These are phyloP conservation scores for Odontophorus gujanensis DNA, from an alignment of 2,113 vertebrate species.

Conservation along the genomic window DNA sequence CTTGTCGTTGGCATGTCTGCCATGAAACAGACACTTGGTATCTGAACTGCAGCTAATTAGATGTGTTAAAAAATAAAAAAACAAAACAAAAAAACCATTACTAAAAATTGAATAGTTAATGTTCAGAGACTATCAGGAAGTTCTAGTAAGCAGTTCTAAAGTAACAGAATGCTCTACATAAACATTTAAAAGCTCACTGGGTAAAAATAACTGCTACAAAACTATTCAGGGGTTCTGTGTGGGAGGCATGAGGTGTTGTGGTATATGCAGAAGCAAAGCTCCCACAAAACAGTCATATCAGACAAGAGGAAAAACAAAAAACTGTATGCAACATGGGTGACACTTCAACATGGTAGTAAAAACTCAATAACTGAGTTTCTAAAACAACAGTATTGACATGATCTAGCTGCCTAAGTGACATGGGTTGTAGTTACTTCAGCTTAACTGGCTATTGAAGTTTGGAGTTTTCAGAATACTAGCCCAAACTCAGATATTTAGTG, in stretches of 20 bases:
- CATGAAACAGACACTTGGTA: neutral
- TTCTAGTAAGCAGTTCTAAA: neutral
- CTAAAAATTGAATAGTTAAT: neutral
- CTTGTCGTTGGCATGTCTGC: neutral
- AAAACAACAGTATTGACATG: rapidly evolving
- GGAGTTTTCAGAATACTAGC: neutral
- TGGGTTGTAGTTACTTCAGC: neutral
- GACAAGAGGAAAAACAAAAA: neutral
- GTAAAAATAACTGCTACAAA: neutral
- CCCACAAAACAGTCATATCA: neutral
- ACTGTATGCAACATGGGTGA: neutral
- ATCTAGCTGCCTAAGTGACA: neutral
- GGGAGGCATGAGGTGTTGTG: neutral
- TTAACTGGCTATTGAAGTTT: neutral
- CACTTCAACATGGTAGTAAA: neutral
- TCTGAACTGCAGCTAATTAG: neutral
- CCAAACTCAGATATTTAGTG: neutral
- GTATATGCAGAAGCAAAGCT: neutral
- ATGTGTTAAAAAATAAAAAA: neutral
- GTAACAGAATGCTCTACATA: neutral
- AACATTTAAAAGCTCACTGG: neutral
- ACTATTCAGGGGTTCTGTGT: neutral
- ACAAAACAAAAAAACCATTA: neutral
- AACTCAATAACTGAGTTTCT: neutral
- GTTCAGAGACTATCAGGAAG: neutral